phyloP scores from a whole-genome alignment of 2,113 vertebrate species.

The Empidonax traillii region DNA sequence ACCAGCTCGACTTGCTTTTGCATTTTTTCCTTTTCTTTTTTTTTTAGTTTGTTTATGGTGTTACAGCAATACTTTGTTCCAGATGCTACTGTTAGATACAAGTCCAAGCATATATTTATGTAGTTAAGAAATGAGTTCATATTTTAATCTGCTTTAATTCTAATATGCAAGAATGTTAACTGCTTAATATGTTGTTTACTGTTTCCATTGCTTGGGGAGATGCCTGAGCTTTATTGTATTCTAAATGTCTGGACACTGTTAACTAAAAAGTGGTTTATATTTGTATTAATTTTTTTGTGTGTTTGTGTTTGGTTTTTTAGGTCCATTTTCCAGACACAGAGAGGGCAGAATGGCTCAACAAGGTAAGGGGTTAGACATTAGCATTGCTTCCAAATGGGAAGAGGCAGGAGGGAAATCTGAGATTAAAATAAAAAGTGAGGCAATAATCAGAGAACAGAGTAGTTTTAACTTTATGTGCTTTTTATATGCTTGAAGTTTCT shows the following conservation, averaged over 20 bases:
- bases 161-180: background rate
- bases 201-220: background rate
- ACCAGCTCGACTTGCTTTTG: background rate
- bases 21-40: background rate
- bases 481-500: background rate
- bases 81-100: background rate
- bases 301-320: conserved; percentile 60
- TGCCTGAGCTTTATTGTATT: background rate
- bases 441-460: background rate
- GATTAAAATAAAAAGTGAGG: background rate
- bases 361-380: conserved; percentile 76
- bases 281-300: background rate
- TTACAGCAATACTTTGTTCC: background rate
- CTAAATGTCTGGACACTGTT: background rate
- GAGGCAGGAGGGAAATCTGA: background rate
- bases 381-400: background rate
- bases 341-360: conserved; percentile 97
- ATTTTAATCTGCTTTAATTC: background rate
- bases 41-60: background rate
- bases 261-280: background rate
- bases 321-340: conserved; percentile 97
- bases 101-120: background rate
- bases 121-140: background rate
- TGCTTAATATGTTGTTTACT: background rate
- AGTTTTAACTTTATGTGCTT: background rate